Conservation (phyloP, 2,113 vertebrate genomes). For the Polyodon spathula region DNA sequence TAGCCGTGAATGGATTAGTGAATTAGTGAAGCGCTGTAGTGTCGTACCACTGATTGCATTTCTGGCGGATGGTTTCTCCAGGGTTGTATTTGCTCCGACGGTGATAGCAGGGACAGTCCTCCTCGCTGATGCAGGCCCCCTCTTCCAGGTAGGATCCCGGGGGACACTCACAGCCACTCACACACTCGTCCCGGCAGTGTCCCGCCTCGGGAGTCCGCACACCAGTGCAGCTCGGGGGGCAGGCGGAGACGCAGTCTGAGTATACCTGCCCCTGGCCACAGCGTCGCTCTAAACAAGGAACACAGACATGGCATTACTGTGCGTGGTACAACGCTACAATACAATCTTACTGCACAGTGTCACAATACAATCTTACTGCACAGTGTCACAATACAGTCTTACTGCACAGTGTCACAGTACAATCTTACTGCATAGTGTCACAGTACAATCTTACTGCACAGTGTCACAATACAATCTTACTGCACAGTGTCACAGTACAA, state of each 20-base stretch:
- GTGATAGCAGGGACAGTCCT: slow-evolving; percentile 71
- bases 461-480: too few relatives aligned
- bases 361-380: too few relatives aligned
- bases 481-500: too few relatives aligned
- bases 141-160: slow-evolving; percentile 58
- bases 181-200: slow-evolving; percentile 66
- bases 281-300: slow-evolving; percentile 46
- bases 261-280: slow-evolving; percentile 62
- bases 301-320: background rate
- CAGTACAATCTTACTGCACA: too few relatives aligned
- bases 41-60: slow-evolving; percentile 73
- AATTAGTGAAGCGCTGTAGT: too few relatives aligned
- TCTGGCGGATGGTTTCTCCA: slow-evolving; percentile 60
- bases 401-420: too few relatives aligned
- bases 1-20: too few relatives aligned
- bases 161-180: slow-evolving; percentile 72
- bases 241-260: slow-evolving; percentile 74
- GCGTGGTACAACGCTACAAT: too few relatives aligned
- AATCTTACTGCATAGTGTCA: too few relatives aligned
- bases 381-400: too few relatives aligned
- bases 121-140: slow-evolving; percentile 49
- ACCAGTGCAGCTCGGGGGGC: slow-evolving; percentile 62
- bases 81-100: slow-evolving; percentile 54
- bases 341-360: too few relatives aligned
- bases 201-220: slow-evolving; percentile 28